Base-by-base conservation (phyloP, 2,797 vertebrate species). In the Lateolabrax maculatus region DNA sequence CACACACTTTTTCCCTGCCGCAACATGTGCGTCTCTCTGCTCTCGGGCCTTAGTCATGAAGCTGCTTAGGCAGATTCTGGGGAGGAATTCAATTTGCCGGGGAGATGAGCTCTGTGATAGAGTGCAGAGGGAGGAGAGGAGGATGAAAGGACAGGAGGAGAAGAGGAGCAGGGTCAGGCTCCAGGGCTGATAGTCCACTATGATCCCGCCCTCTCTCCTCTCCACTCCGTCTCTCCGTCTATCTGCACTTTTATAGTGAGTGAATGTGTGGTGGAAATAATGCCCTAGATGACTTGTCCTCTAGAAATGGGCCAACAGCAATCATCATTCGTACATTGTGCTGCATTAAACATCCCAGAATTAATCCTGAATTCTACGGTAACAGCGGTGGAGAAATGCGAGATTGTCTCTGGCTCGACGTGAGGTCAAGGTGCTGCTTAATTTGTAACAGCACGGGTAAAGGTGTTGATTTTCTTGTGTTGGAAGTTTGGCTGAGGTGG, bases 21-120 rank as follows among this genome's bases (percentile, higher is more conserved):
- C 61, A 67, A 70, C 67, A 21, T 10, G n/a, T 6, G 63, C 46
- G 2, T 15, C 48, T 71, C 39, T 67, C 51, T 0, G 13, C 66
- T 78, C 64, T 39, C 8, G 37, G 71, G 52, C 49, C 18, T 7
- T 36, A 61, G 62, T 83, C 21, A 57, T 31, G 61, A 80, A 81
- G 80, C 88, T 88, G 82, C 87, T 90, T 87, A 87, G 83, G 87
- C 70, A 89, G 85, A 92, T 89, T 86, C 79, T 64, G 70, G 70
- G 70, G 77, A 83, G 79, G 84, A 86, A 90, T 92, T 94, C 87
- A 92, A 91, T 92, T 91, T 91, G 88, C 88, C 4, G n/a, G 43
- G 55, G 66, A 91, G 90, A 92, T 90, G 85, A 90, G 79, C 21
- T 56, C 57, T 49, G 68, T 51, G 85, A 91, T 86, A 85, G 78